phyloP scores from a whole-genome alignment of 2,113 vertebrate genomes.

The Uria aalge region DNA sequence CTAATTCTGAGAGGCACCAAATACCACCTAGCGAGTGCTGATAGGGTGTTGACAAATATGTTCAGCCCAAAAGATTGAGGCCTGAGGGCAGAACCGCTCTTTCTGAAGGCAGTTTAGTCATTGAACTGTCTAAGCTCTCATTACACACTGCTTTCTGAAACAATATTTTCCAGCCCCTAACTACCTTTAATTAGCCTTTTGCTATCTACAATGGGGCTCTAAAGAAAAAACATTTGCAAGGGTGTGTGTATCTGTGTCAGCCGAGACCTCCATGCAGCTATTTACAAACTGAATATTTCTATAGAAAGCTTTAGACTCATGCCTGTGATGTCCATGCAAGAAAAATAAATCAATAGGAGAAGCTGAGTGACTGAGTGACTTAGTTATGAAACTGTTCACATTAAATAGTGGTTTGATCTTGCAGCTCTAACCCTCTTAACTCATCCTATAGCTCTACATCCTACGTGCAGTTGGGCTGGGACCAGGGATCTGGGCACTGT shows the following conservation, averaged over 20 bases:
- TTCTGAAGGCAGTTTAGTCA: background rate
- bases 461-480: background rate
- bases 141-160: background rate
- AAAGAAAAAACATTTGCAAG: background rate
- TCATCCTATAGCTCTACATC: background rate
- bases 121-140: background rate
- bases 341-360: background rate
- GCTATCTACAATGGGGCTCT: background rate
- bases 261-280: background rate
- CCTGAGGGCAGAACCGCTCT: background rate
- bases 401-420: background rate
- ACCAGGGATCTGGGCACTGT: background rate
- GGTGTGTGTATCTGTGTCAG: background rate
- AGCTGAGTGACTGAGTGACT: background rate
- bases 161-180: background rate
- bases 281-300: background rate
- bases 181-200: constrained; percentile 36
- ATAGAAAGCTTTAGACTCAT: background rate
- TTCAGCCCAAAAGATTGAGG: background rate
- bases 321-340: background rate
- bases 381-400: background rate
- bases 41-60: background rate
- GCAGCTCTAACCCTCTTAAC: background rate
- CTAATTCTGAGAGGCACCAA: background rate
- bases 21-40: background rate